These are phyloP conservation scores for Metopolophium dirhodum DNA, from an alignment of 1,140 invertebrate species.

Conservation along the genomic window DNA sequence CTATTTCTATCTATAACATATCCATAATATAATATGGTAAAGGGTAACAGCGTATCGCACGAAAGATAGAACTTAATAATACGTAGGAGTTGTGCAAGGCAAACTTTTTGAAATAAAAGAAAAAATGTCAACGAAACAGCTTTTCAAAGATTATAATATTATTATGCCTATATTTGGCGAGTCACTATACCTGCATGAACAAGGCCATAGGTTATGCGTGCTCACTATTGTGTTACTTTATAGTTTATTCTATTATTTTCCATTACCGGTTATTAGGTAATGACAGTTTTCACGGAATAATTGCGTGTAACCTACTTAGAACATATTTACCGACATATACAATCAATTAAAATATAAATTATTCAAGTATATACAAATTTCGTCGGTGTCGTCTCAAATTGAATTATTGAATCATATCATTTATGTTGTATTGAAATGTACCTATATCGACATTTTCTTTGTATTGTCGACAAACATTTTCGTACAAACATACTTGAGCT, in stretches of 20 bases:
- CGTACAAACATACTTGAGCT: neutral
- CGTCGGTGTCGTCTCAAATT: neutral
- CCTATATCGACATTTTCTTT: neutral
- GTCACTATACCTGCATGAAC: neutral
- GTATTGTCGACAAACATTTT: neutral
- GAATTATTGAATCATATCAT: neutral
- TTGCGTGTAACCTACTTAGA: neutral
- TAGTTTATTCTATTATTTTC: neutral
- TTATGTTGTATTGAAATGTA: neutral
- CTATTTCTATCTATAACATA: neutral
- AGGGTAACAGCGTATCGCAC: neutral
- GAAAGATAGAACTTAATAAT: neutral
- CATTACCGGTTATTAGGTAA: slow-evolving; percentile 3
- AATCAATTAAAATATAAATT: neutral
- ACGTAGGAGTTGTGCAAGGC: slow-evolving; percentile 26
- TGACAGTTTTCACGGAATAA: neutral
- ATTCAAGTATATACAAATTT: neutral
- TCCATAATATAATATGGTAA: neutral
- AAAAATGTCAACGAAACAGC: neutral
- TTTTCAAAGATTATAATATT: neutral
- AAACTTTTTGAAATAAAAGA: slow-evolving; percentile 21
- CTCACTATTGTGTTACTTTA: neutral
- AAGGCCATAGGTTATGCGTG: slow-evolving; percentile 25
- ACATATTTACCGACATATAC: neutral
- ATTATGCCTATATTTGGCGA: slow-evolving; percentile 18